Percentiles rank a stretch among this genome's conserved stretches.
These are phyloP conservation scores for Melanophora roralis DNA, from an alignment of 2,888 invertebrate genomes.

Conservation along the genomic window DNA sequence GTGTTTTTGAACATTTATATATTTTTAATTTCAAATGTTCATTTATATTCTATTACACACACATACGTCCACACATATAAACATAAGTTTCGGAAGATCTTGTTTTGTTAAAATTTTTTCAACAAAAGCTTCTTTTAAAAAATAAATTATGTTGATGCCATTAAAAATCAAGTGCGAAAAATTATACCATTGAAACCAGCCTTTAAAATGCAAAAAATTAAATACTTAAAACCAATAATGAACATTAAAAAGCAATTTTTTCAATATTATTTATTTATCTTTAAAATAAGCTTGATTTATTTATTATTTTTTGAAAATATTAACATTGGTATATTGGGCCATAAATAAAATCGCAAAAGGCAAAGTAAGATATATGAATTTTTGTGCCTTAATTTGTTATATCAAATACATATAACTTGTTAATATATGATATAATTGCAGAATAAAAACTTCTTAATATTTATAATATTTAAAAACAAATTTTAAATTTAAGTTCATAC, in stretches of 20 bases:
- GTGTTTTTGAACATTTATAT: background rate
- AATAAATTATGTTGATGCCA: background rate
- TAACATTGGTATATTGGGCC: background rate
- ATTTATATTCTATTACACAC: background rate
- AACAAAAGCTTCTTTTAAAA: background rate
- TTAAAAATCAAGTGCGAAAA: background rate
- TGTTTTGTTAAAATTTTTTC: background rate
- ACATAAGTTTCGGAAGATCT: too few relatives aligned
- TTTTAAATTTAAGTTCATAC: too few relatives aligned
- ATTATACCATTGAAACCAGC: slow-evolving; percentile 7
- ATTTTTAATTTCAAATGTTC: slow-evolving; percentile 16
- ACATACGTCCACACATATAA: too few relatives aligned
- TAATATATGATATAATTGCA: slow-evolving; percentile 1
- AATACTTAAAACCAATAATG: slow-evolving; percentile 44
- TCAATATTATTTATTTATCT: slow-evolving; percentile 45
- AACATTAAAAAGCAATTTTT: slow-evolving; percentile 35
- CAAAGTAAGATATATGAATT: slow-evolving; percentile 45
- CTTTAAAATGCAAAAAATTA: slow-evolving; percentile 45
- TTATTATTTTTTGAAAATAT: background rate
- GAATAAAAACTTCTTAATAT: too few relatives aligned
- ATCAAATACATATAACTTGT: background rate
- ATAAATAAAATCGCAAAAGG: slow-evolving; percentile 12
- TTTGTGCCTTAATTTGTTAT: slow-evolving; percentile 14
- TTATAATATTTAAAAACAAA: too few relatives aligned
- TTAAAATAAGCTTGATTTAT: slow-evolving; percentile 56